Evolutionary conservation across 2,888 invertebrate species (phyloP).

Genomic region (Lypha dubia): DNA sequence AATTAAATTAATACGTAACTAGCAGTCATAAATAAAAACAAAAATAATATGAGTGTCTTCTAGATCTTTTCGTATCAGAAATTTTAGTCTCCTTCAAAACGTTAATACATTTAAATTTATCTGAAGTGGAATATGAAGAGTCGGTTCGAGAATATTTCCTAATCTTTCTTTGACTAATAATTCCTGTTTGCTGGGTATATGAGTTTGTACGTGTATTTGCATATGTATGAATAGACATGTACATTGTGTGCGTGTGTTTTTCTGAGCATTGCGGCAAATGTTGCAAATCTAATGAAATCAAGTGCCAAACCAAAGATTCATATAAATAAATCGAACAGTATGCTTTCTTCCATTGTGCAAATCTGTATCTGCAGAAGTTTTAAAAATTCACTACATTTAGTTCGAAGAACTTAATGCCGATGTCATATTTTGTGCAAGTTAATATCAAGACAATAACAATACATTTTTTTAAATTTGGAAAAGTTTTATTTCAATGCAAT

Average conservation of each 20-base stretch:
- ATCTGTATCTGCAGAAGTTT: not conserved
- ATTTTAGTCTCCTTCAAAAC: no score
- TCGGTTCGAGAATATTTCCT: not conserved
- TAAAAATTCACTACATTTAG: not conserved
- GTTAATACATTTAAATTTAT: no score
- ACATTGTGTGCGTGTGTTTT: slow-evolving; percentile 31
- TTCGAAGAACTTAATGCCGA: not conserved
- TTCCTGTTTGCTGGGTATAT: not conserved
- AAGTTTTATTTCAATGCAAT: no score
- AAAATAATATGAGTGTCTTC: no score
- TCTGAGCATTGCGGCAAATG: slow-evolving; percentile 77
- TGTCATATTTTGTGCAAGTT: not conserved
- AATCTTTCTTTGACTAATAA: not conserved
- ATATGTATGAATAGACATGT: not conserved
- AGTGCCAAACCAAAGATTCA: slow-evolving; percentile 57
- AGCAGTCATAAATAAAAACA: no score
- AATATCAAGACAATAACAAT: no score
- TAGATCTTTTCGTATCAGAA: no score
- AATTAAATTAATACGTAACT: no score
- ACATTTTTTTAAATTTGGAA: no score
- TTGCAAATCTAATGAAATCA: slow-evolving; percentile 77
- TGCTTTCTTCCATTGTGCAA: slow-evolving; percentile 1
- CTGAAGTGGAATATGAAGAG: no score
- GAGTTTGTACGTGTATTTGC: not conserved
- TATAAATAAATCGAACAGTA: slow-evolving; percentile 32